A percentile compares a stretch with the other conserved stretches of the same genome.
phyloP scores from a whole-genome alignment of 2,113 vertebrate genomes.

The Erpornis zantholeuca region DNA sequence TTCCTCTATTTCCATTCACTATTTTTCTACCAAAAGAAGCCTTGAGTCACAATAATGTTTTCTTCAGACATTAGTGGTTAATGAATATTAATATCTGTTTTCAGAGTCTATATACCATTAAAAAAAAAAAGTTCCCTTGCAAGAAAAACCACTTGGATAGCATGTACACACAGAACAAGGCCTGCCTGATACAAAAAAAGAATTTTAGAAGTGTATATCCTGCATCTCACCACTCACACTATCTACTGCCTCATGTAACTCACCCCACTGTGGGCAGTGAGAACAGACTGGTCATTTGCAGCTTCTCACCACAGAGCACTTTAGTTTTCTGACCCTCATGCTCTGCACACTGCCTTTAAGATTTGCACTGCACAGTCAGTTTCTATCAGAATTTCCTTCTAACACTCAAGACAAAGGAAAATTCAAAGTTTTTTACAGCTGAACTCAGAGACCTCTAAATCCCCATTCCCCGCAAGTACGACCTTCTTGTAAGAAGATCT shows the following conservation, averaged over 20 bases:
- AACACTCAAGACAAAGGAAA: background rate
- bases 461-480: background rate
- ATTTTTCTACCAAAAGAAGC: background rate
- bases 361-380: background rate
- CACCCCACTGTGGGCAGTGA: background rate
- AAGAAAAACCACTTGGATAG: background rate
- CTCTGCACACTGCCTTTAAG: background rate
- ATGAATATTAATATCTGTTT: background rate
- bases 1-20: background rate
- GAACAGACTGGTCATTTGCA: background rate
- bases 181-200: background rate
- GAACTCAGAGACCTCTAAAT: background rate
- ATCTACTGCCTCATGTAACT: background rate
- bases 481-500: background rate
- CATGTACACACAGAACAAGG: background rate
- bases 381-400: background rate
- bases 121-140: background rate
- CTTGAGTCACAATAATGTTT: background rate
- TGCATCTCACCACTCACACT: background rate
- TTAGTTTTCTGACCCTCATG: background rate
- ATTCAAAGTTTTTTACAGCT: background rate
- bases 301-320: background rate
- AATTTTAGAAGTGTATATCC: background rate
- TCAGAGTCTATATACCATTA: background rate
- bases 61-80: background rate